Base-by-base conservation (phyloP, 2,113 vertebrate genomes). In the Aphyosemion australe region DNA sequence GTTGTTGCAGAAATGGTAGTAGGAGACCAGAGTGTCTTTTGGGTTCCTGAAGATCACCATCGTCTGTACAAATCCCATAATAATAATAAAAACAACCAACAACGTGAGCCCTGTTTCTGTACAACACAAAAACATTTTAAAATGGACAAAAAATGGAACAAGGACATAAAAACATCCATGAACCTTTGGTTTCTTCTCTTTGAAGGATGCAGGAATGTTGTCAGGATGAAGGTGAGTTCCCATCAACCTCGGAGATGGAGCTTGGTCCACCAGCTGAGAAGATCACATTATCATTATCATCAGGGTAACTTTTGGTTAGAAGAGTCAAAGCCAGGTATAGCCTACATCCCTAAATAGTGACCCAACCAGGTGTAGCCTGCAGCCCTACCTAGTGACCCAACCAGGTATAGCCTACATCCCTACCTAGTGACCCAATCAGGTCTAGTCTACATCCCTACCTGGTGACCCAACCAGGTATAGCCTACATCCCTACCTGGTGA, bases 41-140 rank as follows among this genome's bases (percentile, higher is more conserved):
- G 94, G 91, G 66, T 96, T 95, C 84, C 84, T 34, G 89, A 96
- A 92, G 56, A 96, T 69, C 59, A 93, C 90, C 74, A 94, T 5
- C 59, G 89, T 93, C 94, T 96, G 79, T 8, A 65, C 26, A 5
- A 20, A 14, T 19, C 5, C 1, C 5, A 19, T 9, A 41, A 5
- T 14, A 10, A 52, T 5, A 32, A 14, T 8, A 21, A 52, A n/a
- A n/a, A n/a, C n/a, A n/a, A n/a, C n/a, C n/a, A 8, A 2, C 12
- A 52, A 52, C 5, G 11, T 39, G 10, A 42, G 12, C 10, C 39
- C 12, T 42, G 41, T 13, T 42, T 11, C 41, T 12, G 41, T 12
- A 12, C 41, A 42, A 42, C 10, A 42, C 41, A 12, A 42, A 42
- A 4, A 39, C 4, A 12, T 12, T 32, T 53, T 15, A 16, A 65